These are phyloP conservation scores for Rhopalosiphum maidis DNA, from an alignment of 1,140 invertebrate species.

Conservation along the genomic window DNA sequence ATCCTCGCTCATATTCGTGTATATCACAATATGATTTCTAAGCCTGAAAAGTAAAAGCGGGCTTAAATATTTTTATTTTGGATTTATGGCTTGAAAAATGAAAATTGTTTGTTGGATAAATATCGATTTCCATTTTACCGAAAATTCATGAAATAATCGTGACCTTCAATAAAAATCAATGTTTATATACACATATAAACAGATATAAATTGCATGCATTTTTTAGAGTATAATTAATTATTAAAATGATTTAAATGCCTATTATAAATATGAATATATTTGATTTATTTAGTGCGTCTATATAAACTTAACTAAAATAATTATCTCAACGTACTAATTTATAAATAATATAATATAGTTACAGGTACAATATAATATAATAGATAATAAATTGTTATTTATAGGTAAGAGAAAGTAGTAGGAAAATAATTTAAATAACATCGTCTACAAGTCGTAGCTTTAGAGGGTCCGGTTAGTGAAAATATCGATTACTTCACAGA, in stretches of 20 bases:
- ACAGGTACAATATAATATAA: neutral
- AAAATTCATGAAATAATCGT: neutral
- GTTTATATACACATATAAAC: neutral
- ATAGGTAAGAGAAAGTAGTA: neutral
- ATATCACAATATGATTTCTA: neutral
- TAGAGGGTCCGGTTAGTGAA: neutral
- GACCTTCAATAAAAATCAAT: neutral
- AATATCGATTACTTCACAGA: neutral
- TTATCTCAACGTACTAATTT: neutral
- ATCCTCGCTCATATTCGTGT: neutral
- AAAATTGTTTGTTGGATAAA: neutral
- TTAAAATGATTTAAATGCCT: neutral
- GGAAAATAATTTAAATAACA: neutral
- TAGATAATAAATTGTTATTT: neutral
- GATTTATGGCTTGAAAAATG: neutral
- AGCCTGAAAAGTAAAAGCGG: neutral
- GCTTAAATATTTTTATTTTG: neutral
- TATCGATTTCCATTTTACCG: neutral
- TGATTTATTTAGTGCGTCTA: neutral
- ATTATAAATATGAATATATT: neutral
- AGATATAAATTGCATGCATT: neutral
- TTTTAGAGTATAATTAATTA: neutral
- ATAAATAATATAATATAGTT: neutral
- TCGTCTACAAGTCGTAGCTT: neutral
- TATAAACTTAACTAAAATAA: neutral